A percentile compares a stretch with the other conserved stretches of the same genome.
Evolutionary conservation across 2,113 vertebrate genomes (phyloP).

Genomic region (Zosterops borbonicus): DNA sequence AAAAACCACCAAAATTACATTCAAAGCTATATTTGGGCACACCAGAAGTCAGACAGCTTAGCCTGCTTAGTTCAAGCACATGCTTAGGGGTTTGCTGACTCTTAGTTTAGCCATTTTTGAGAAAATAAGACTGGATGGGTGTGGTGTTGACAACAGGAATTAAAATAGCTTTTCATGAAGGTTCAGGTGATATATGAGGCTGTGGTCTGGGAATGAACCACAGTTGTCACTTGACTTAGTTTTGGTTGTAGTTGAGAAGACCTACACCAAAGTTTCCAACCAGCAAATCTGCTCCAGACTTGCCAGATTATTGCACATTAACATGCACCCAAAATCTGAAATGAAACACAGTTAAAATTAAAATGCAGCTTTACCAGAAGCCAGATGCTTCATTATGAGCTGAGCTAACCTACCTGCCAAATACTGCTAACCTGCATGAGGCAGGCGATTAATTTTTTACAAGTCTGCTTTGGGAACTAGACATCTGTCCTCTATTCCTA

Average conservation of each 20-base stretch:
- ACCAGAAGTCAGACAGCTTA: neutral
- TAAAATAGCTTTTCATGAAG: neutral
- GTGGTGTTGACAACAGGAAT: neutral
- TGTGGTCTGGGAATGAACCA: neutral
- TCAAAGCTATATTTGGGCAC: neutral
- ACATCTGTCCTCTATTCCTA: slow-evolving; percentile 42
- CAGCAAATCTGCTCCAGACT: neutral
- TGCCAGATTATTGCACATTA: neutral
- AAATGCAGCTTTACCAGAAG: slow-evolving; percentile 24
- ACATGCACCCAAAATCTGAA: slow-evolving; percentile 13
- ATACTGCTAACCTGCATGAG: slow-evolving; percentile 34
- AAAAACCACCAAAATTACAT: neutral
- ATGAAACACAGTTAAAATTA: neutral
- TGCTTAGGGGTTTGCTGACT: neutral
- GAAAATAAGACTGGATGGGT: neutral
- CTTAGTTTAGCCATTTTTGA: neutral
- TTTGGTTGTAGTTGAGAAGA: neutral
- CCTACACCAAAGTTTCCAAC: neutral
- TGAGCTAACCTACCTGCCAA: slow-evolving; percentile 31
- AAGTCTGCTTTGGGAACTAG: slow-evolving; percentile 23
- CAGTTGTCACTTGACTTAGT: neutral
- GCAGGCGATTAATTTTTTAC: slow-evolving; percentile 58
- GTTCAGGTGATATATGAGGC: neutral
- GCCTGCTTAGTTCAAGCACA: neutral
- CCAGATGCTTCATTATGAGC: slow-evolving; percentile 58